Evolutionary conservation across 2,797 vertebrate genomes (phyloP).

Genomic region (Glyptemys insculpta): DNA sequence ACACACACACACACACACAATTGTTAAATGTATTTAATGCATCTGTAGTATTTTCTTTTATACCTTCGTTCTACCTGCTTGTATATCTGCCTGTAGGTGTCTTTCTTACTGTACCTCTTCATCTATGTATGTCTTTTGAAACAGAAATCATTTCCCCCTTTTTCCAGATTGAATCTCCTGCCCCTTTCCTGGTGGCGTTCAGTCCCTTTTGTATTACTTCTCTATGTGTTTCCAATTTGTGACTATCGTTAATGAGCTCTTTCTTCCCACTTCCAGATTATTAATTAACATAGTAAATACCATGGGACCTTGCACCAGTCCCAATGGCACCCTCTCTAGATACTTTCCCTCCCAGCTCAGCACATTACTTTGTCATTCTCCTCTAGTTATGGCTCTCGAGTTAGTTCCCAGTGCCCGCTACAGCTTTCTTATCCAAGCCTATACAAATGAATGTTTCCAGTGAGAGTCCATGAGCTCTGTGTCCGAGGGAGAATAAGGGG

Average conservation of each 20-base stretch:
- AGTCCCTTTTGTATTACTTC: neutral
- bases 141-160: neutral
- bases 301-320: neutral
- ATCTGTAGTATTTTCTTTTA: neutral
- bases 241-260: neutral
- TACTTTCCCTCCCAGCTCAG: neutral
- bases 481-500: neutral
- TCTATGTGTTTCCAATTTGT: neutral
- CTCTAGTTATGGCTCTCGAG: neutral
- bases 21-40: neutral
- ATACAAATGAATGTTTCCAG: neutral
- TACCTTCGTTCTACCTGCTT: neutral
- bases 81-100: neutral
- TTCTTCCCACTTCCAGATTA: neutral
- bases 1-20: neutral
- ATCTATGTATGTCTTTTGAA: neutral
- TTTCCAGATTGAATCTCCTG: neutral
- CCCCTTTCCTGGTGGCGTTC: neutral
- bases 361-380: neutral
- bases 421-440: neutral
- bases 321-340: neutral
- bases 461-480: neutral
- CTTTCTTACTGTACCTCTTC: neutral
- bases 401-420: neutral
- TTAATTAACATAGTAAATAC: neutral